Conservation (phyloP, 2,888 invertebrate species). For the Nezara viridula region DNA sequence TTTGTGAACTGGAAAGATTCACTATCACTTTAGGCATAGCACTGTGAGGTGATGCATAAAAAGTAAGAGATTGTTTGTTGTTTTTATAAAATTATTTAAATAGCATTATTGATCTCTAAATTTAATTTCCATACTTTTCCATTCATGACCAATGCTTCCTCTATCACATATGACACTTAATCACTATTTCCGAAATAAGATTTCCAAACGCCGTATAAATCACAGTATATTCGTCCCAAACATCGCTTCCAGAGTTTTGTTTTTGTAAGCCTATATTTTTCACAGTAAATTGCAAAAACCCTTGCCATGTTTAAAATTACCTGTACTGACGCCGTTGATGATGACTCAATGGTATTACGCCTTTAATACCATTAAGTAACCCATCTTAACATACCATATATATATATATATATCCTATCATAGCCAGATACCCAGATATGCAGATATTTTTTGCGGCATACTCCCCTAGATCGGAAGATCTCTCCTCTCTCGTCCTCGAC, state of each 20-base stretch:
- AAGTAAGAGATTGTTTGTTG: too few relatives aligned
- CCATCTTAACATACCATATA: too few relatives aligned
- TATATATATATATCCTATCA: too few relatives aligned
- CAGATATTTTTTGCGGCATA: not conserved
- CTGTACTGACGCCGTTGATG: not conserved
- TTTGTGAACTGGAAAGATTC: too few relatives aligned
- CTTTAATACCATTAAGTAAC: too few relatives aligned
- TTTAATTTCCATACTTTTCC: not conserved
- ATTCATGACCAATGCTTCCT: not conserved
- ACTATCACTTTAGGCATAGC: too few relatives aligned
- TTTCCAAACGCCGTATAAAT: not conserved
- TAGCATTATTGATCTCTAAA: too few relatives aligned
- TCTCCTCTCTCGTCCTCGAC: not conserved
- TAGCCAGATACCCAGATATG: not conserved
- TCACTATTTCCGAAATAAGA: not conserved
- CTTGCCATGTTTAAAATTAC: not conserved
- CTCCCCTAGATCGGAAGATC: not conserved
- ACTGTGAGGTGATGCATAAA: too few relatives aligned
- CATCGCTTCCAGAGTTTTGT: not conserved
- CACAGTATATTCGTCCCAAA: not conserved
- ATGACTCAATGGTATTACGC: too few relatives aligned
- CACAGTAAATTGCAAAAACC: not conserved
- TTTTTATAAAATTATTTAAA: too few relatives aligned
- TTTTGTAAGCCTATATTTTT: not conserved
- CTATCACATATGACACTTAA: not conserved